A percentile compares a stretch with the other conserved stretches of the same genome.
These are phyloP conservation scores for Pseudopleuronectes americanus DNA, from an alignment of 2,797 vertebrate genomes.

Conservation along the genomic window DNA sequence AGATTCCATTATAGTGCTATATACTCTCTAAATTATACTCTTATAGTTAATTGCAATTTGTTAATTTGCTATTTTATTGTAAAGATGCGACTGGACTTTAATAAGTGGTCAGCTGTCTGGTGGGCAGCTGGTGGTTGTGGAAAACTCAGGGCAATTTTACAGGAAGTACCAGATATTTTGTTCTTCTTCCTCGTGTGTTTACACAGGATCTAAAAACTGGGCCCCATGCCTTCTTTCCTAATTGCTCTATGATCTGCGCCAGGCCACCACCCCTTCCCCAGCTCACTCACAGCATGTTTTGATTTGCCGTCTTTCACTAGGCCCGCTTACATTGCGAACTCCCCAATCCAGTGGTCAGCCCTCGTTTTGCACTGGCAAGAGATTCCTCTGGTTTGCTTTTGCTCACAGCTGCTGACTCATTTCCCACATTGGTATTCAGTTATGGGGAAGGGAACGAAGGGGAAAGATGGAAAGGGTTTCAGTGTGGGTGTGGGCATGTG, in stretches of 20 bases:
- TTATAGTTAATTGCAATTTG: not conserved
- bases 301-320: slow-evolving; percentile 69
- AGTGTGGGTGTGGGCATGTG: slow-evolving; percentile 63
- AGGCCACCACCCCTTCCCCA: slow-evolving; percentile 48
- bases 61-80: not conserved
- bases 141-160: slow-evolving; percentile 7
- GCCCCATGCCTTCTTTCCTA: slow-evolving; percentile 41
- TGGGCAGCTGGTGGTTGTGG: not conserved
- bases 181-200: slow-evolving; percentile 48
- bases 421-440: slow-evolving; percentile 77
- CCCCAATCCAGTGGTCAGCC: slow-evolving; percentile 56
- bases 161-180: slow-evolving; percentile 33
- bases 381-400: slow-evolving; percentile 69
- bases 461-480: slow-evolving; percentile 58
- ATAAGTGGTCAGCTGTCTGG: not conserved
- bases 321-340: slow-evolving; percentile 55
- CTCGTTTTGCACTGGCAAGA: slow-evolving; percentile 55
- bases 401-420: slow-evolving; percentile 81
- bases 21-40: too few species aligned
- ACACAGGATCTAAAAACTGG: slow-evolving; percentile 42
- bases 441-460: slow-evolving; percentile 44
- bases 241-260: slow-evolving; percentile 50
- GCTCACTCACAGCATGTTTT: slow-evolving; percentile 65
- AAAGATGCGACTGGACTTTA: not conserved
- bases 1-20: too few species aligned